These are phyloP conservation scores for Rhinoptilus africanus DNA, from an alignment of 2,113 vertebrate species.

Conservation along the genomic window DNA sequence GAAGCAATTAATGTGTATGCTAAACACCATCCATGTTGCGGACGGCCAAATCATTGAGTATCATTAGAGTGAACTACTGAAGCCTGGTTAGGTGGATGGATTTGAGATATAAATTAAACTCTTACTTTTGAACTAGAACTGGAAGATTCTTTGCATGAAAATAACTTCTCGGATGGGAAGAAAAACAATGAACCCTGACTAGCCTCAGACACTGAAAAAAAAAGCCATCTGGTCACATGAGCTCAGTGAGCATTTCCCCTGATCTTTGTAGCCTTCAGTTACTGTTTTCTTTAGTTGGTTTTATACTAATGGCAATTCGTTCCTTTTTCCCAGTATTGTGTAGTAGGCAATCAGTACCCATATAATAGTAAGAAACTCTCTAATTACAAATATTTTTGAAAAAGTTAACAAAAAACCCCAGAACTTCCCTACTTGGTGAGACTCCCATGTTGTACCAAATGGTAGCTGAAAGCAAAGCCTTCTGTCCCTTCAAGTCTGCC, in stretches of 20 bases:
- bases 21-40: not conserved
- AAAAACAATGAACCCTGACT: not conserved
- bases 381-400: not conserved
- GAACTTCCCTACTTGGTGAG: not conserved
- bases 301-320: not conserved
- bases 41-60: not conserved
- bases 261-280: not conserved
- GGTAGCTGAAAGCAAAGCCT: not conserved
- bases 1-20: not conserved
- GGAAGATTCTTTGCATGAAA: not conserved
- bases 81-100: not conserved
- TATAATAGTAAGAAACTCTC: not conserved
- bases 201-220: not conserved
- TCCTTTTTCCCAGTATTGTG: not conserved
- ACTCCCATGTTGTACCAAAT: not conserved
- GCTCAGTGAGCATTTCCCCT: not conserved
- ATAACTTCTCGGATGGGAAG: not conserved
- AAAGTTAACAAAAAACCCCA: not conserved
- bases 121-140: not conserved
- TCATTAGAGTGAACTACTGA: not conserved
- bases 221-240: not conserved
- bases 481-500: not conserved
- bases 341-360: not conserved
- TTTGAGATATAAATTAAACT: conserved; percentile 28
- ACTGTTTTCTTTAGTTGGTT: not conserved